Percentiles rank a stretch among this genome's conserved stretches.
These are phyloP conservation scores for Scrobipalpa atriplicella DNA, from an alignment of 2,888 invertebrate species.

Conservation along the genomic window DNA sequence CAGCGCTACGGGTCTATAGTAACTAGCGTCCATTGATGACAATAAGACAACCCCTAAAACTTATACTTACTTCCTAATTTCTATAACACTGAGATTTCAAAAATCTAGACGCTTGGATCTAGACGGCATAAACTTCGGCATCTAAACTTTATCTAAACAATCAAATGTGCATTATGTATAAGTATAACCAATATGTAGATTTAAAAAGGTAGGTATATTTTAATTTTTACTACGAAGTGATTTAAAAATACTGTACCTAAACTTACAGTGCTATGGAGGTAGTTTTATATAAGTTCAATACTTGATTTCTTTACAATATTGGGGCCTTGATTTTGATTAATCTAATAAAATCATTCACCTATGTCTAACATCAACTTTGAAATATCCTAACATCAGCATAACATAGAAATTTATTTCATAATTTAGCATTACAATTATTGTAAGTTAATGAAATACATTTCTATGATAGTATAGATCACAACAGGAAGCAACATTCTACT, in stretches of 20 bases:
- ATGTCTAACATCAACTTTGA: constrained; percentile 8
- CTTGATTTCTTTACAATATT: constrained; percentile 43
- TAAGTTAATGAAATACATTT: constrained; percentile 2
- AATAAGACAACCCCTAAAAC: neutral
- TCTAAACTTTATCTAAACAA: neutral
- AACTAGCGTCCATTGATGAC: no score
- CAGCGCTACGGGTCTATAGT: no score
- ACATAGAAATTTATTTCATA: constrained; percentile 9
- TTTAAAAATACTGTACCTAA: constrained; percentile 43
- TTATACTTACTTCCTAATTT: neutral
- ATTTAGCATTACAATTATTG: neutral
- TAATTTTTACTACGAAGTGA: neutral
- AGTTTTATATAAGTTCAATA: constrained; percentile 39
- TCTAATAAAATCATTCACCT: constrained; percentile 16
- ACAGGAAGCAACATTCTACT: constrained; percentile 24
- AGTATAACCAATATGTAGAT: neutral
- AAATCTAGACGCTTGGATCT: neutral
- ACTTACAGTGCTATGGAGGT: constrained; percentile 46
- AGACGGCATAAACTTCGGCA: neutral
- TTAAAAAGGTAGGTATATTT: neutral
- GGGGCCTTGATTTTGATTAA: constrained; percentile 46
- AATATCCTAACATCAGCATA: neutral
- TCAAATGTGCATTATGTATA: neutral
- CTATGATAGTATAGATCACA: neutral
- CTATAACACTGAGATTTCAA: constrained; percentile 9